phyloP scores from a whole-genome alignment of 2,113 vertebrate genomes.

The Erythrolamprus reginae region DNA sequence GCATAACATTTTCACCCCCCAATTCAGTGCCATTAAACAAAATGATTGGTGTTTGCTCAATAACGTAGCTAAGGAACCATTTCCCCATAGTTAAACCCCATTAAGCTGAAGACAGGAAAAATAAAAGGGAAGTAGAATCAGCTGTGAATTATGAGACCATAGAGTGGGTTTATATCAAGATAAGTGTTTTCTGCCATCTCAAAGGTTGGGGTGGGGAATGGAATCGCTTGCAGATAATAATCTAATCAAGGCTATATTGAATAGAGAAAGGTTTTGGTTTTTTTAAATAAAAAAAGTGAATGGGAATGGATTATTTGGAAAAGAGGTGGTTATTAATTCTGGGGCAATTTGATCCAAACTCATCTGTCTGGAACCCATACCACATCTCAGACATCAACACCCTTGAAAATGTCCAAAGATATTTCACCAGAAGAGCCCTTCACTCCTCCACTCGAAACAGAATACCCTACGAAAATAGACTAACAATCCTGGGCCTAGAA shows the following conservation, averaged over 20 bases:
- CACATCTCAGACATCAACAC: no score
- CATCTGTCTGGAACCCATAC: no score
- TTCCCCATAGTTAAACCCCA: slow-evolving; percentile 64
- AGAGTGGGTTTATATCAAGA: slow-evolving; percentile 71
- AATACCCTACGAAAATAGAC: no score
- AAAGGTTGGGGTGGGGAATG: background rate
- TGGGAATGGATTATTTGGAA: slow-evolving; percentile 49
- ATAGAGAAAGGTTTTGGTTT: background rate
- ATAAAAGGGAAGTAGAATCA: slow-evolving; percentile 61
- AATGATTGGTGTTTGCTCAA: slow-evolving; percentile 67
- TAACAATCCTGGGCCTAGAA: no score
- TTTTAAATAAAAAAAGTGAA: slow-evolving; percentile 34
- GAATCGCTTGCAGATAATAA: slow-evolving; percentile 48
- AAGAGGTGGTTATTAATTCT: slow-evolving; percentile 48
- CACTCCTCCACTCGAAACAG: no score
- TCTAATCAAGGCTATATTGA: slow-evolving; percentile 74
- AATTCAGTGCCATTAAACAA: slow-evolving; percentile 75
- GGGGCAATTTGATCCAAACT: slow-evolving; percentile 47
- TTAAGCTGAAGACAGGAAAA: slow-evolving; percentile 54
- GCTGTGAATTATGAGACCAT: slow-evolving; percentile 68
- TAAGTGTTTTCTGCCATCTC: slow-evolving; percentile 51
- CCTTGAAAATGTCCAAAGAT: no score
- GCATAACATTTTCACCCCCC: slow-evolving; percentile 73
- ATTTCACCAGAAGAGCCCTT: no score
- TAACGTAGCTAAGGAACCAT: slow-evolving; percentile 64